Evolutionary conservation across 2,797 vertebrate species (phyloP).

Genomic region (Sebastes glaucus): DNA sequence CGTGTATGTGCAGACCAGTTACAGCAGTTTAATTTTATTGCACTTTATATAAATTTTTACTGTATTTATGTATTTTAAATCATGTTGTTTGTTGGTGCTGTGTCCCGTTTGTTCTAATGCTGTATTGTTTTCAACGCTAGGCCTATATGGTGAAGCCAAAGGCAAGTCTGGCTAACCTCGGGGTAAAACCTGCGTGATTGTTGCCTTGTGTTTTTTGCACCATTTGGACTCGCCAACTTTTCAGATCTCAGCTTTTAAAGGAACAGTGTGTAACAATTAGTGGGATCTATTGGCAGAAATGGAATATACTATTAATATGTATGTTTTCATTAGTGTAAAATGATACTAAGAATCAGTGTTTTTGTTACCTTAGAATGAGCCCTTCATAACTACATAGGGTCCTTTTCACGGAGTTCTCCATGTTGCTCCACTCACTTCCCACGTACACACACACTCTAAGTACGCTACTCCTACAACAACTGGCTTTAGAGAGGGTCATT

Average conservation of each 20-base stretch:
- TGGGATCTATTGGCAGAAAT: too few relatives aligned
- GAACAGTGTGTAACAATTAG: rapidly evolving
- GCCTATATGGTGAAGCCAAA: too few relatives aligned
- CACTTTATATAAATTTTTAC: neutral
- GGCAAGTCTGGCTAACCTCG: neutral
- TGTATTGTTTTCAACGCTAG: neutral
- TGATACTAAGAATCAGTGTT: too few relatives aligned
- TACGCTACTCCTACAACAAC: too few relatives aligned
- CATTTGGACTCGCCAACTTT: neutral
- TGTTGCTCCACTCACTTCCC: too few relatives aligned
- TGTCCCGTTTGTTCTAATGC: neutral
- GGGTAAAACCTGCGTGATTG: neutral
- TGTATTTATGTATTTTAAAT: neutral
- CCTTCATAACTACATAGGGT: rapidly evolving
- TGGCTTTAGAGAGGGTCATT: too few relatives aligned
- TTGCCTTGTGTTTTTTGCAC: neutral
- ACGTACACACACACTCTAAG: too few relatives aligned
- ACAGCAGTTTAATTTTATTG: neutral
- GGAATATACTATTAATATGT: too few relatives aligned
- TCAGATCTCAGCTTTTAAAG: neutral
- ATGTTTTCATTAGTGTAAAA: too few relatives aligned
- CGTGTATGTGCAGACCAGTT: neutral
- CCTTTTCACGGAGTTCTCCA: rapidly evolving
- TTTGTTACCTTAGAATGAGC: too few relatives aligned
- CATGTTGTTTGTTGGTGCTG: neutral